Base-by-base conservation (phyloP, 2,113 vertebrate species). In the Protobothrops flavoviridis region DNA sequence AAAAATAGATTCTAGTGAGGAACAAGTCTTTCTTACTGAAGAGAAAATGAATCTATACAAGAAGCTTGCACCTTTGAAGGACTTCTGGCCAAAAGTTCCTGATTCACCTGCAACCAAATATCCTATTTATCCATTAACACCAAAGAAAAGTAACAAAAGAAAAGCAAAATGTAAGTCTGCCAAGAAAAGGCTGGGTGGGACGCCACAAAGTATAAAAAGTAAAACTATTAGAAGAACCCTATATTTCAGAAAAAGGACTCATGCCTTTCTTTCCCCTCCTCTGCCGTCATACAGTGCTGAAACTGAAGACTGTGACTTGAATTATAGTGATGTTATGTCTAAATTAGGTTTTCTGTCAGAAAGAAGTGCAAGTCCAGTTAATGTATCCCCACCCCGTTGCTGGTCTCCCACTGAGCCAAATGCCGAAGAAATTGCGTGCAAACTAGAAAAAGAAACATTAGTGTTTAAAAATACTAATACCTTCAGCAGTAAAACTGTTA, bases 301-400 rank as follows among this genome's bases (percentile, higher is more conserved):
- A 94, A 97, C 98, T 29, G 98, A 99, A 96, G 99, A 99, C 97
- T 98, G 98, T 96, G 98, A 98, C 91, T 97, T 56, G 86, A 98
- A 98, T 91, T 99, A 99, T 93, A 98, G 98, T 88, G 99, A 99
- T 94, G 99, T 99, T 92, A 99, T 99, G 99, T 98, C 98, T 89
- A 99, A 99, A 96, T 97, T 99, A 95, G 99, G 99, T 95, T 99
- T 99, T 97, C 98, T 99, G 94, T 99, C 99, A 87, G 99, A 99
- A 96, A 98, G 98, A 98, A 98, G 98, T 94, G 97, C 98, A 95
- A 99, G 99, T 96, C 99, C 99, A 12, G 90, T 97, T 95, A 98
- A 98, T 94, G 98, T 98, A 55, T 99, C 99, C 56, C 99, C 99
- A 23, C 99, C 99, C 95, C 99, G 99, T 26, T 99, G 99, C 96